phyloP scores from a whole-genome alignment of 1,140 invertebrate species.

The Ceratosolen solmsi region DNA sequence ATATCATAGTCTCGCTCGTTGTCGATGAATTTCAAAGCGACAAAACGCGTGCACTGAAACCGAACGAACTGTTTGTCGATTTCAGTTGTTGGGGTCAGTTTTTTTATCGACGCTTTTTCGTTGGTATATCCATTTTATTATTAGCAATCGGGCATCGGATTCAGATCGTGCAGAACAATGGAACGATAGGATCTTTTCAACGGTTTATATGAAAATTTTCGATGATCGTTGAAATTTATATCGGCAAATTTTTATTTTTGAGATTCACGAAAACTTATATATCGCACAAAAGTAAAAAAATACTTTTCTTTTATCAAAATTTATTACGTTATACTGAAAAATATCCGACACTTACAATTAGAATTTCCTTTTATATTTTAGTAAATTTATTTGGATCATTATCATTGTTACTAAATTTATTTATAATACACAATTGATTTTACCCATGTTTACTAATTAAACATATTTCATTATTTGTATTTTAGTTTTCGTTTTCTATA shows the following conservation, averaged over 20 bases:
- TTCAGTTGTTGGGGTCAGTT: neutral
- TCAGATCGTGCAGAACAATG: neutral
- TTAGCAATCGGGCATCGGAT: neutral
- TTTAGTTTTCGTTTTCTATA: too few species aligned
- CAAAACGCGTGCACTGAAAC: neutral
- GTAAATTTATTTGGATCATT: too few species aligned
- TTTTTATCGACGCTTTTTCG: neutral
- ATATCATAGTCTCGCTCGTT: neutral
- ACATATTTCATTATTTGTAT: too few species aligned
- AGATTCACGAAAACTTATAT: neutral
- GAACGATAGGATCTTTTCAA: neutral
- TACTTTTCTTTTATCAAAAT: neutral
- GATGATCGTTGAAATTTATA: neutral
- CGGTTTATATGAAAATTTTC: neutral
- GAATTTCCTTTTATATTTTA: too few species aligned
- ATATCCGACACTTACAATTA: too few species aligned
- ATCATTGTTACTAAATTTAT: too few species aligned
- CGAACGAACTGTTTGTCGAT: conserved; percentile 18
- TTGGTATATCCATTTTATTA: neutral
- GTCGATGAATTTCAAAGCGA: conserved; percentile 29
- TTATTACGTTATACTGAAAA: too few species aligned
- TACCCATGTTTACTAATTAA: too few species aligned
- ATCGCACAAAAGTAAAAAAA: too few species aligned
- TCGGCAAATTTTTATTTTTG: neutral
- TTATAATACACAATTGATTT: too few species aligned